A percentile compares a stretch with the other conserved stretches of the same genome.
Conservation (phyloP, 2,888 invertebrate genomes). For the Lepetodrilus schrolli region DNA sequence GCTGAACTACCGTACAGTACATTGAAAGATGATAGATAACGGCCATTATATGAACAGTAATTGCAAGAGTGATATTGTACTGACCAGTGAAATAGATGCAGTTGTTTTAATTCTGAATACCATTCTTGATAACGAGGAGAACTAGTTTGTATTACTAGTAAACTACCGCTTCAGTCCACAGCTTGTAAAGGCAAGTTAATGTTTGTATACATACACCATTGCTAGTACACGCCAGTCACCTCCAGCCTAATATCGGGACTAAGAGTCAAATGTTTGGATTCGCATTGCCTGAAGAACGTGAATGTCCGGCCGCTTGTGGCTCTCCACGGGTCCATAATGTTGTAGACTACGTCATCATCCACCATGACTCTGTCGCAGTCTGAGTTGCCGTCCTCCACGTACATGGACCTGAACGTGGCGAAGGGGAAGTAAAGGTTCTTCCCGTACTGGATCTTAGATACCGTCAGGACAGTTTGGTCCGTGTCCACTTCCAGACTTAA, state of each 20-base stretch:
- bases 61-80: too few relatives aligned
- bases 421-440: constrained; percentile 22
- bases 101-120: too few relatives aligned
- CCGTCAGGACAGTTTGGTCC: constrained; percentile 8
- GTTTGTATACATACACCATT: too few relatives aligned
- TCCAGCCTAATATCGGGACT: constrained; percentile 62
- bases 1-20: too few relatives aligned
- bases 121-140: too few relatives aligned
- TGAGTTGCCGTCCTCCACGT: constrained; percentile 39
- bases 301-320: constrained; percentile 49
- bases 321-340: constrained; percentile 53
- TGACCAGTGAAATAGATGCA: too few relatives aligned
- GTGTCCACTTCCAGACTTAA: constrained; percentile 18
- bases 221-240: constrained; percentile 11
- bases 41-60: too few relatives aligned
- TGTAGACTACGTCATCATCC: constrained; percentile 45
- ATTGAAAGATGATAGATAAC: too few relatives aligned
- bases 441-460: constrained; percentile 24
- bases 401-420: constrained; percentile 42
- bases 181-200: too few relatives aligned
- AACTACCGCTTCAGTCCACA: too few relatives aligned
- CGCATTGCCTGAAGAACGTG: constrained; percentile 59
- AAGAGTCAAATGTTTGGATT: constrained; percentile 59
- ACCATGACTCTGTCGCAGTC: constrained; percentile 40
- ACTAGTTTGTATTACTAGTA: too few relatives aligned